These are phyloP conservation scores for Trissolcus basalis DNA, from an alignment of 1,140 invertebrate genomes.

Conservation along the genomic window DNA sequence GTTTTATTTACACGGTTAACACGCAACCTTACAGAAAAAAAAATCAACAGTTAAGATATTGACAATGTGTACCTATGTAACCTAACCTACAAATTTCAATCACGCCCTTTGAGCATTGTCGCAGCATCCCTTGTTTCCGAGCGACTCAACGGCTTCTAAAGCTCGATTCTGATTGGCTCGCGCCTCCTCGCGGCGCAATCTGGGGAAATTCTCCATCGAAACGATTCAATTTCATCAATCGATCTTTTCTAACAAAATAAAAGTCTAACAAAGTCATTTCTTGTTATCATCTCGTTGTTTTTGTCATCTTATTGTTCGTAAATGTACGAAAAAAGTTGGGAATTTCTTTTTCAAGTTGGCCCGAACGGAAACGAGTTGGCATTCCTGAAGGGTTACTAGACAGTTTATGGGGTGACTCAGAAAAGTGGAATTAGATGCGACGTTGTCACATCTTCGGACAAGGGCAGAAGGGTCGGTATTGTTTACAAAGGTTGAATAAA, in stretches of 20 bases:
- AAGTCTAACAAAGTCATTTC: too few species aligned
- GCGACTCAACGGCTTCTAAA: slow-evolving; percentile 19
- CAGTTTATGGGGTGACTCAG: slow-evolving; percentile 20
- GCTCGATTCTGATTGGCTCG: slow-evolving; percentile 13
- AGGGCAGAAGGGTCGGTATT: neutral
- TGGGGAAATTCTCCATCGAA: slow-evolving; percentile 4
- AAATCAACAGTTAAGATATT: too few species aligned
- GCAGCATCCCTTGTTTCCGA: slow-evolving; percentile 24
- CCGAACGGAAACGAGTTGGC: slow-evolving; percentile 16
- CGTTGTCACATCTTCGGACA: slow-evolving; percentile 8
- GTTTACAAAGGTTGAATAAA: neutral
- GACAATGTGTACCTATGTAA: slow-evolving; percentile 16
- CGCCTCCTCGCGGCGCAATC: slow-evolving; percentile 7
- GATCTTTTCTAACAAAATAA: too few species aligned
- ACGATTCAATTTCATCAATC: neutral
- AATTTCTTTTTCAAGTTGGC: slow-evolving; percentile 18
- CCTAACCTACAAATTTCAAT: slow-evolving; percentile 42
- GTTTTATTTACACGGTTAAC: neutral
- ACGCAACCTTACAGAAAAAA: neutral
- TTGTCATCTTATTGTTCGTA: too few species aligned
- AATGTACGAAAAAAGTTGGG: neutral
- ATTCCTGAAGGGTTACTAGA: slow-evolving; percentile 35
- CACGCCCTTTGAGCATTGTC: slow-evolving; percentile 52
- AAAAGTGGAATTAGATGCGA: slow-evolving; percentile 18
- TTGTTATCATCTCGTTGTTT: too few species aligned